Conservation (phyloP, 2,797 vertebrate genomes). For the Rhadinocentrus ornatus region DNA sequence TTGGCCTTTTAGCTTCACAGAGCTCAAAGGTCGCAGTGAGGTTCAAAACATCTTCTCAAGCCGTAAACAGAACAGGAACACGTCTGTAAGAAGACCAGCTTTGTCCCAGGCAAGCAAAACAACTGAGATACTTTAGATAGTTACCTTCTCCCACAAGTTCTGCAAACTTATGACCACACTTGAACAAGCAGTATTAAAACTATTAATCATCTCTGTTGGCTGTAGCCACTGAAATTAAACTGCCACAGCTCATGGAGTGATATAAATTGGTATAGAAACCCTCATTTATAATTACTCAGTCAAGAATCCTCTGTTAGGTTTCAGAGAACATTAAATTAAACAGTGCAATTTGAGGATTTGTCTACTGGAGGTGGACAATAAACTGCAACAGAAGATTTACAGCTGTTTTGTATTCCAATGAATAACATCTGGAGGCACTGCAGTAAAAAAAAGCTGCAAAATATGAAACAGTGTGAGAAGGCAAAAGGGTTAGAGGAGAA, state of each 20-base stretch:
- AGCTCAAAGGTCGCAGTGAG: slow-evolving; percentile 62
- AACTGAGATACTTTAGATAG: slow-evolving; percentile 56
- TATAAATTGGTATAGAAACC: slow-evolving; percentile 36
- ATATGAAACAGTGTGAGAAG: slow-evolving; percentile 21
- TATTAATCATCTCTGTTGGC: slow-evolving; percentile 57
- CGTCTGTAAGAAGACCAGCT: slow-evolving; percentile 55
- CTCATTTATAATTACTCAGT: slow-evolving; percentile 31
- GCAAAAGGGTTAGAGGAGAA: slow-evolving; percentile 20
- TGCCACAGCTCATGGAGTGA: slow-evolving; percentile 38
- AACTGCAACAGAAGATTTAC: slow-evolving; percentile 12
- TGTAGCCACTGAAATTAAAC: slow-evolving; percentile 44
- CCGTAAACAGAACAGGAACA: slow-evolving; percentile 56
- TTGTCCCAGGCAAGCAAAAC: slow-evolving; percentile 63
- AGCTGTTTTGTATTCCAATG: slow-evolving; percentile 20
- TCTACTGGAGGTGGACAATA: slow-evolving; percentile 43
- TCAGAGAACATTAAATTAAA: slow-evolving; percentile 33
- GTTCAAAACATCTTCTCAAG: slow-evolving; percentile 67
- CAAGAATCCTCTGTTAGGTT: slow-evolving; percentile 31
- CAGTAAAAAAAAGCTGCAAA: slow-evolving; percentile 31
- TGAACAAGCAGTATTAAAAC: slow-evolving; percentile 50
- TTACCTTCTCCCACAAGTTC: slow-evolving; percentile 60
- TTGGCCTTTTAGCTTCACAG: slow-evolving; percentile 56
- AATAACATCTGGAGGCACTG: slow-evolving; percentile 35
- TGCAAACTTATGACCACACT: slow-evolving; percentile 54
- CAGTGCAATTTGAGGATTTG: slow-evolving; percentile 18